Base-by-base conservation (phyloP, 2,888 invertebrate genomes). In the Leptopilina drosophilae region DNA sequence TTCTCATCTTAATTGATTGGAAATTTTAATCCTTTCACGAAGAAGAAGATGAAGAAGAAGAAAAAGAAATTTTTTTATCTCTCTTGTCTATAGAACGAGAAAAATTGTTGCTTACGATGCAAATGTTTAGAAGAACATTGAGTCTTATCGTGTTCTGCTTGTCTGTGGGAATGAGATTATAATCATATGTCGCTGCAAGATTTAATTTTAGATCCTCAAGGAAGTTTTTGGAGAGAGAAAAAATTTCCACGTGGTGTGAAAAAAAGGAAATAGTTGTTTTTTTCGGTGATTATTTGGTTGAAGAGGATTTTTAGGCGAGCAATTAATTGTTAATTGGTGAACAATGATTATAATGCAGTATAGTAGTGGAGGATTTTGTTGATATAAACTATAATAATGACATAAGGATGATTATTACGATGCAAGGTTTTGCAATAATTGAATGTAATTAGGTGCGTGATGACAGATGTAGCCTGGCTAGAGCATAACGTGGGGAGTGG, bases 361-460 rank as follows among this genome's bases (percentile, higher is more conserved):
- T 20, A 20, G 20, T 20, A 20, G 20, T 20, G 1, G 20, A 20
- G 59, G 15, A 9, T 62, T 62, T 62, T 62, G 62, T 9, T 20
- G 62, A 62, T 20, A 59, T 59, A 59, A 5, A 9, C 15, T 56
- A n/a, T n/a, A 73, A 73, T 56, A 56, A 56, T 56, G 56, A 56
- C 56, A 33, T 56, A 33, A 26, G 49, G 56, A 53, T 33, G 56
- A 73, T 73, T 73, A 73, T 73, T 56, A 53, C 73, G 73, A 73
- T 56, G 20, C 73, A 73, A 73, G 73, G 73, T 73, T 73, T 56
- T 73, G 83, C 76, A 83, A 88, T 90, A 90, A 90, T 90, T 90
- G 88, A 87, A 84, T 87, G 86, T 89, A 90, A 90, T 90, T 90
- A 88, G 89, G 83, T 87, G 87, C 85, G 87, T 85, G 89, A 89